Conservation (phyloP, 2,888 invertebrate genomes). For the Tipula lateralis region DNA sequence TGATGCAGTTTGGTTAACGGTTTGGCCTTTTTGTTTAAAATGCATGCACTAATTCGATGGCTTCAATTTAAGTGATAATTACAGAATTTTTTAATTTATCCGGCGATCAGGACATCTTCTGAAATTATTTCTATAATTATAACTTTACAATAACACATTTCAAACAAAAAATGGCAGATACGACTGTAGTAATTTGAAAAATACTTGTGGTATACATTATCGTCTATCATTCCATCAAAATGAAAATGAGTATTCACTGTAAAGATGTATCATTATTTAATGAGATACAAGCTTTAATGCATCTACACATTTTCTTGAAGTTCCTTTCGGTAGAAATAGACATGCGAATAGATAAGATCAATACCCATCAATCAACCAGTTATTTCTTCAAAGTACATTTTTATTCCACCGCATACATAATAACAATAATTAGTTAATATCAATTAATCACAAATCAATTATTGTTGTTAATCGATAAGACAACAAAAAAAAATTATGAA, state of each 20-base stretch:
- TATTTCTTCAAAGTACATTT: background rate
- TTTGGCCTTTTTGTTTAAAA: no score
- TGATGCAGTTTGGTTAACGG: no score
- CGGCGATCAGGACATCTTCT: no score
- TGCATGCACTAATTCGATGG: no score
- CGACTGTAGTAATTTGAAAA: no score
- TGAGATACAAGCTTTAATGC: background rate
- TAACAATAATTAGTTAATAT: background rate
- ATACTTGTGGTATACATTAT: no score
- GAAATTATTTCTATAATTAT: no score
- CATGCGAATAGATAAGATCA: background rate
- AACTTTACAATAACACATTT: no score
- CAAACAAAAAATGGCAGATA: no score
- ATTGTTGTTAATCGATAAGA: background rate
- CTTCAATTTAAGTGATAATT: no score
- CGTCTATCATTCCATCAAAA: no score
- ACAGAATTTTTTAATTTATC: no score
- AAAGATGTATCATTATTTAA: background rate
- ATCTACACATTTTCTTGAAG: background rate
- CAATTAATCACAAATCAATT: constrained; percentile 13
- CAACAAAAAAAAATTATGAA: background rate
- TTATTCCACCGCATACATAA: background rate
- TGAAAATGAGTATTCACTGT: background rate
- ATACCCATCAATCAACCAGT: background rate
- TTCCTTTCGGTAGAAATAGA: background rate